These are phyloP conservation scores for Eupithecia tripunctaria DNA, from an alignment of 2,888 invertebrate species.

Conservation along the genomic window DNA sequence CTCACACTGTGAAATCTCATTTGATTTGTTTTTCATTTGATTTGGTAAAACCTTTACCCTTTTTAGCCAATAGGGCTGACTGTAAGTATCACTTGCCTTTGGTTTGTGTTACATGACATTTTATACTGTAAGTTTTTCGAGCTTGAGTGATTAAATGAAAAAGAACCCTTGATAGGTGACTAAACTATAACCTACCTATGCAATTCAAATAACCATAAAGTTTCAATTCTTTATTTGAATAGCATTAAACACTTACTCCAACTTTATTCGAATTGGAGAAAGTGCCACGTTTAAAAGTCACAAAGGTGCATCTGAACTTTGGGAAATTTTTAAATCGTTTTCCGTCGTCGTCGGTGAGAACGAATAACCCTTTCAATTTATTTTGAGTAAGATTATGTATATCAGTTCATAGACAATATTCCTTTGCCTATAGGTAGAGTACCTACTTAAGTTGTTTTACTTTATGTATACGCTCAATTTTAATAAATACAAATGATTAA, in stretches of 20 bases:
- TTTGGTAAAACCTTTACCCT: too few relatives aligned
- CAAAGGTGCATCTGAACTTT: not conserved
- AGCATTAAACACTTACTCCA: not conserved
- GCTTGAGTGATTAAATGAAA: too few relatives aligned
- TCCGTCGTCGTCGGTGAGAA: not conserved
- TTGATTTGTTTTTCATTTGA: too few relatives aligned
- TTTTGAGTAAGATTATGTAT: not conserved
- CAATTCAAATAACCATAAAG: not conserved
- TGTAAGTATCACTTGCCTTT: too few relatives aligned
- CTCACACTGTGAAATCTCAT: too few relatives aligned
- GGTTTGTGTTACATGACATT: too few relatives aligned
- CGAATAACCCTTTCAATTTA: not conserved
- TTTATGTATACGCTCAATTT: too few relatives aligned
- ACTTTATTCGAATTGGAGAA: not conserved
- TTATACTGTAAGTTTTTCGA: too few relatives aligned
- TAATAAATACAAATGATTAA: too few relatives aligned
- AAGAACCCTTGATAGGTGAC: not conserved
- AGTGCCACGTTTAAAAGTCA: slow-evolving; percentile 3
- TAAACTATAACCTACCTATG: not conserved
- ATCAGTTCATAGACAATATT: not conserved
- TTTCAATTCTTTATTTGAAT: not conserved
- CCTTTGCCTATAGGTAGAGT: not conserved
- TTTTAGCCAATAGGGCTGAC: too few relatives aligned
- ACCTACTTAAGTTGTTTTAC: too few relatives aligned
- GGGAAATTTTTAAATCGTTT: not conserved